Evolutionary conservation across 1,140 invertebrate genomes (phyloP).

Genomic region (Polypedilum pembai): DNA sequence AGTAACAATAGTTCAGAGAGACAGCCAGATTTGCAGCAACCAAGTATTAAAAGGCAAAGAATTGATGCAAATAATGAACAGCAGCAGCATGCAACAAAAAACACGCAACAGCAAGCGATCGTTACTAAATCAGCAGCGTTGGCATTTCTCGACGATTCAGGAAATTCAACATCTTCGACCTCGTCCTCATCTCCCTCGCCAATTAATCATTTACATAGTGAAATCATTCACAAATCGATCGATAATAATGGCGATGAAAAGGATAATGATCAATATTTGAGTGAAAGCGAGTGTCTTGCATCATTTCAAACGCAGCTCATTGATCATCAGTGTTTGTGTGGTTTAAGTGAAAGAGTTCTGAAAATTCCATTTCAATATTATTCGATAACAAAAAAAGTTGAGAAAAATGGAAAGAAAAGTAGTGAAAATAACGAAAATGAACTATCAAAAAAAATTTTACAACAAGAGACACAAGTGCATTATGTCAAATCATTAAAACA

Average conservation of each 20-base stretch:
- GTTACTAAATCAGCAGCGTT: neutral
- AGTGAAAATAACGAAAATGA: slow-evolving; percentile 1
- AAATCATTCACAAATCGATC: neutral
- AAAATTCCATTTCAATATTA: slow-evolving; percentile 60
- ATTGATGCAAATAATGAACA: slow-evolving; percentile 11
- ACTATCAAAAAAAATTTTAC: neutral
- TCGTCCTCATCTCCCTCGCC: neutral
- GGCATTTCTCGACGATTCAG: slow-evolving; percentile 11
- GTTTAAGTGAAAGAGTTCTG: slow-evolving; percentile 59
- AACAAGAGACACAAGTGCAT: slow-evolving; percentile 21
- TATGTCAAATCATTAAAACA: slow-evolving; percentile 51
- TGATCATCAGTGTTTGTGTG: slow-evolving; percentile 63
- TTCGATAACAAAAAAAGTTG: slow-evolving; percentile 47
- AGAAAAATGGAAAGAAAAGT: slow-evolving; percentile 18
- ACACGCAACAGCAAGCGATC: neutral
- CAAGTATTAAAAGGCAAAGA: slow-evolving; percentile 19
- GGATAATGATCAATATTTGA: slow-evolving; percentile 32
- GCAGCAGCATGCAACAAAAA: slow-evolving; percentile 7
- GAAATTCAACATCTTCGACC: slow-evolving; percentile 1
- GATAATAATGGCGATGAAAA: slow-evolving; percentile 32
- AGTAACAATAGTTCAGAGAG: slow-evolving; percentile 17
- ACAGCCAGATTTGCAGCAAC: slow-evolving; percentile 2
- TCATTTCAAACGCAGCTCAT: slow-evolving; percentile 56
- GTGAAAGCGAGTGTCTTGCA: slow-evolving; percentile 33
- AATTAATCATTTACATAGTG: neutral